Conservation (phyloP, 2,797 vertebrate genomes). For the Hylomyscus alleni region DNA sequence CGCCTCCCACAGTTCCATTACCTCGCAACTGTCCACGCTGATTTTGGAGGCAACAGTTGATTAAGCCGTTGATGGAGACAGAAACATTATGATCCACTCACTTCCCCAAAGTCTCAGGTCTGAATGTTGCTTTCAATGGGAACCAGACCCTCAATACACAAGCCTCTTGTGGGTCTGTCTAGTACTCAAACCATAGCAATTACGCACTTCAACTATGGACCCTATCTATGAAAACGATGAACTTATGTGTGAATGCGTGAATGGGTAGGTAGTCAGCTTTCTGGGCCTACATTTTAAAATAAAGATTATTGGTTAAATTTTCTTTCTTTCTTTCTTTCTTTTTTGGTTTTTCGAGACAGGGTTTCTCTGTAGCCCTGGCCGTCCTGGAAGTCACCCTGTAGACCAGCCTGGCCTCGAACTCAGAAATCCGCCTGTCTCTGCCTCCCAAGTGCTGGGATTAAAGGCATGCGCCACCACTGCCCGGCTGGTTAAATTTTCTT, state of each 20-base stretch:
- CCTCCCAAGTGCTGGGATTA: too few relatives aligned
- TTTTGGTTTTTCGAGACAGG: too few relatives aligned
- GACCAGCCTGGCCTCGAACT: too few relatives aligned
- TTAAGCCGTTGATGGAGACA: not conserved
- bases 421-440: too few relatives aligned
- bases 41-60: not conserved
- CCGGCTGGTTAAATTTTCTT: not conserved
- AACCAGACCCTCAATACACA: not conserved
- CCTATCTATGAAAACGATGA: conserved; percentile 29
- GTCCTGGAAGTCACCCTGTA: too few relatives aligned
- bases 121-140: not conserved
- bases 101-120: not conserved
- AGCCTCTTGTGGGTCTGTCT: not conserved
- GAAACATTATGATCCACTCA: not conserved
- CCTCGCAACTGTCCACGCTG: too few relatives aligned
- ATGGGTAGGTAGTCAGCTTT: conserved; percentile 22
- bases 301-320: not conserved
- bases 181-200: not conserved
- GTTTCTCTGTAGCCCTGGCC: too few relatives aligned
- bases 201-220: not conserved
- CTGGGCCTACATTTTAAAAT: not conserved
- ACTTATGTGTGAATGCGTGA: conserved; percentile 4
- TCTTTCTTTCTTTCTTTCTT: too few relatives aligned
- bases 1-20: too few relatives aligned
- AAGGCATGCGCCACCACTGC: too few relatives aligned